Percentiles rank a stretch among this genome's conserved stretches.
Conservation (phyloP, 2,888 invertebrate species). For the Lysandra bellargus region DNA sequence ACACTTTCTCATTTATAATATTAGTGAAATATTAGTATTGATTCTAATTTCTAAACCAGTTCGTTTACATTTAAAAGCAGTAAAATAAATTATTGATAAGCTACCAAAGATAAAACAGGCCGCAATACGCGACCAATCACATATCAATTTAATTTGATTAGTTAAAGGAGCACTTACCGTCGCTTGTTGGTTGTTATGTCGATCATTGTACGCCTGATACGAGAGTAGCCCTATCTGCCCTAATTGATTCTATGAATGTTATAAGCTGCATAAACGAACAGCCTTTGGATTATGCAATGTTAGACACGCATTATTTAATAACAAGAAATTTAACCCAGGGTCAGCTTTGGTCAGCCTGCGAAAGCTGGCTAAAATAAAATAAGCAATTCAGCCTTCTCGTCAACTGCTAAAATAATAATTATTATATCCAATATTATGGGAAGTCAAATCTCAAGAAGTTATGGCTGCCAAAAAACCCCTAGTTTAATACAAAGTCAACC, state of each 20-base stretch:
- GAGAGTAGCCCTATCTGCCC: background rate
- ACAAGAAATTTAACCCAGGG: no score
- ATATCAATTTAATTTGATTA: conserved; percentile 43
- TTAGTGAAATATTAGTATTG: no score
- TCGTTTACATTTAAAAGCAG: background rate
- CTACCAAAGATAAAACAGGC: background rate
- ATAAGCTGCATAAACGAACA: background rate
- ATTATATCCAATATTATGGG: background rate
- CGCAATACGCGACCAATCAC: conserved; percentile 40
- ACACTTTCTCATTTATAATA: no score
- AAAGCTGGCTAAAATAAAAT: no score
- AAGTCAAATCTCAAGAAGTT: background rate
- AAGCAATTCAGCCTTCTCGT: no score
- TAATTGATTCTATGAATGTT: conserved; percentile 14
- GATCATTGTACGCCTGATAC: background rate
- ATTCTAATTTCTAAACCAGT: no score
- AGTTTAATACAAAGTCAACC: background rate
- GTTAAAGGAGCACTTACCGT: conserved; percentile 38
- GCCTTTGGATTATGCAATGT: no score
- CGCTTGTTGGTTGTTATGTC: conserved; percentile 40
- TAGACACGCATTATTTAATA: no score
- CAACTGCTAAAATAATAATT: no score
- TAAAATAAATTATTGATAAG: background rate
- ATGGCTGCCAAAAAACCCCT: background rate
- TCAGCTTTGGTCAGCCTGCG: no score